Evolutionary conservation across 1,140 invertebrate species (phyloP).

Genomic region (Aradophagus sp.): DNA sequence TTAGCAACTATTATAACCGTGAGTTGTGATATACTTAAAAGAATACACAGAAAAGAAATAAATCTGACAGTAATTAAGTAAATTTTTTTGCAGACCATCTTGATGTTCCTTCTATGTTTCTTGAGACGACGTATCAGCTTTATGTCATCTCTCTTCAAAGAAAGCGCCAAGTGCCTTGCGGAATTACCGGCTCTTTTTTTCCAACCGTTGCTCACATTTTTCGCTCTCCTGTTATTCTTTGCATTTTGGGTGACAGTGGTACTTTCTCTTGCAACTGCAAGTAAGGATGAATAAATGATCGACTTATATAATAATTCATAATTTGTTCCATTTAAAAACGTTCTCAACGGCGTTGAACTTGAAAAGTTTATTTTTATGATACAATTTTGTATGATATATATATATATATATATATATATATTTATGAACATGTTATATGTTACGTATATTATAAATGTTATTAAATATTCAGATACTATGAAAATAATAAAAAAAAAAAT

Average conservation of each 20-base stretch:
- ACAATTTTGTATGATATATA: too few species aligned
- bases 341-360: too few species aligned
- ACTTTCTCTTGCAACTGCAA: constrained; percentile 80
- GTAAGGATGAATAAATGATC: constrained; percentile 76
- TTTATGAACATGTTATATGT: too few species aligned
- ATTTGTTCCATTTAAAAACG: too few species aligned
- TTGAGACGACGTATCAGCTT: constrained; percentile 87
- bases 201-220: constrained; percentile 90
- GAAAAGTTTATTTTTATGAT: too few species aligned
- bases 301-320: constrained; percentile 3
- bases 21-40: constrained; percentile 66
- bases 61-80: background rate
- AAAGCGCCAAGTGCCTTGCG: constrained; percentile 89
- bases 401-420: too few species aligned
- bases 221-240: constrained; percentile 86
- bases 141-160: constrained; percentile 87
- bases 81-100: constrained; percentile 78
- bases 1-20: constrained; percentile 91
- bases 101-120: constrained; percentile 85
- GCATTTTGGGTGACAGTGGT: constrained; percentile 90
- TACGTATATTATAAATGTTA: too few species aligned
- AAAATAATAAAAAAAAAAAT: background rate
- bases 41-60: too few species aligned
- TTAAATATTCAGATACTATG: too few species aligned
- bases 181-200: constrained; percentile 89